These are phyloP conservation scores for Leptonema lineaticorne DNA, from an alignment of 1,140 invertebrate species.

Conservation along the genomic window DNA sequence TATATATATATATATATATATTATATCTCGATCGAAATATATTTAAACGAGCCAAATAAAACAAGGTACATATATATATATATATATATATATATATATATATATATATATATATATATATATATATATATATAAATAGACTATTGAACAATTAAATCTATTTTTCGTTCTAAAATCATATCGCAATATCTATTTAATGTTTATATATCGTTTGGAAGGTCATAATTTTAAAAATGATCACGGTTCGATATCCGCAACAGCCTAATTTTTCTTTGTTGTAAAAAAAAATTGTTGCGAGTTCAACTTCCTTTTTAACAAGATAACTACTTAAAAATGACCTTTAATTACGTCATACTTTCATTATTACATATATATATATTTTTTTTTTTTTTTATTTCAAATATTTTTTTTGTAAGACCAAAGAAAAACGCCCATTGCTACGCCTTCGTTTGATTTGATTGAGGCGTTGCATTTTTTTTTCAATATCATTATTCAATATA, in stretches of 20 bases:
- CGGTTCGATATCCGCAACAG: constrained; percentile 7
- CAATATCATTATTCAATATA: too few relatives aligned
- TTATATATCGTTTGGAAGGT: too few relatives aligned
- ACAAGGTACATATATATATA: neutral
- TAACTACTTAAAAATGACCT: neutral
- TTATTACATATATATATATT: neutral
- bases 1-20: neutral
- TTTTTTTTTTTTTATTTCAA: neutral
- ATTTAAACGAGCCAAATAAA: too few relatives aligned
- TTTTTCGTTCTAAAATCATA: too few relatives aligned
- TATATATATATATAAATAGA: too few relatives aligned
- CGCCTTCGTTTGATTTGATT: too few relatives aligned
- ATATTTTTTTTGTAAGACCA: neutral
- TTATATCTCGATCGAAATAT: neutral
- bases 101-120: neutral
- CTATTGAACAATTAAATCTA: too few relatives aligned
- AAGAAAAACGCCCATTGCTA: too few relatives aligned
- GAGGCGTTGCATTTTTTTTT: too few relatives aligned
- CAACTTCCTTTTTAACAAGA: constrained; percentile 9
- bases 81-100: neutral
- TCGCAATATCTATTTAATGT: too few relatives aligned
- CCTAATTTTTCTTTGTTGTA: constrained; percentile 4
- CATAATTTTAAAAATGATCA: neutral
- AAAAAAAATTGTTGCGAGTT: neutral
- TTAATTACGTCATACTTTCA: constrained; percentile 13